These are phyloP conservation scores for Atherinosoma microstoma DNA, from an alignment of 2,797 vertebrate genomes.

Conservation along the genomic window DNA sequence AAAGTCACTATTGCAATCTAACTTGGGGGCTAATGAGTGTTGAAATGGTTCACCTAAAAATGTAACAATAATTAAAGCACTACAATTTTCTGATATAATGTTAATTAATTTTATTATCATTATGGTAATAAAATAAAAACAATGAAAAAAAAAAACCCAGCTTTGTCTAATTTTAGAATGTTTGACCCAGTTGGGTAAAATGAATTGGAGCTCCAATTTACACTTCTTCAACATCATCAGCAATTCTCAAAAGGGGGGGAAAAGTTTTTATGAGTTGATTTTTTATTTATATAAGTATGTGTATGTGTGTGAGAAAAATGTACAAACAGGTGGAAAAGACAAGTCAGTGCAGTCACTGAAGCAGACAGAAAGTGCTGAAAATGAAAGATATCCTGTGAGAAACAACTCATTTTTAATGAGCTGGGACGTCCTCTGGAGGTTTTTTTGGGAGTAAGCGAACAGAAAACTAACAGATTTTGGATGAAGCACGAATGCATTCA, in stretches of 20 bases:
- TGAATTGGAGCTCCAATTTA: not conserved
- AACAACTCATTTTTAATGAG: conserved; percentile 9
- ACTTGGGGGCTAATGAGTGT: too few relatives aligned
- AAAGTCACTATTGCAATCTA: too few relatives aligned
- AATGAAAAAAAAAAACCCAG: not conserved
- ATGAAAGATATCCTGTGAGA: not conserved
- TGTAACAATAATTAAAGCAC: too few relatives aligned
- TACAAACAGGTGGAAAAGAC: not conserved
- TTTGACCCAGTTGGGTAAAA: not conserved
- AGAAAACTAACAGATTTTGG: conserved; percentile 10
- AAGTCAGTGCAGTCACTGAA: not conserved
- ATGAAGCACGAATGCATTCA: not conserved
- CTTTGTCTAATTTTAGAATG: not conserved
- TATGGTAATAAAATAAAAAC: too few relatives aligned
- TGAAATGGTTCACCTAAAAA: too few relatives aligned
- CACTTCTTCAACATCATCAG: not conserved
- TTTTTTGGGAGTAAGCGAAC: conserved; percentile 36
- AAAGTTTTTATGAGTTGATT: not conserved
- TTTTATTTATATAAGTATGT: not conserved
- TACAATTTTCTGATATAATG: too few relatives aligned
- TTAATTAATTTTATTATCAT: too few relatives aligned
- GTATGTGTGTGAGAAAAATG: not conserved
- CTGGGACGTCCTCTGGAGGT: conserved; percentile 50
- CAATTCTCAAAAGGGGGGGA: not conserved
- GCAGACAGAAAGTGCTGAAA: not conserved